Percentiles rank a stretch among this genome's conserved stretches.
Conservation (phyloP, 2,797 vertebrate species). For the Tolypeutes matacus region DNA sequence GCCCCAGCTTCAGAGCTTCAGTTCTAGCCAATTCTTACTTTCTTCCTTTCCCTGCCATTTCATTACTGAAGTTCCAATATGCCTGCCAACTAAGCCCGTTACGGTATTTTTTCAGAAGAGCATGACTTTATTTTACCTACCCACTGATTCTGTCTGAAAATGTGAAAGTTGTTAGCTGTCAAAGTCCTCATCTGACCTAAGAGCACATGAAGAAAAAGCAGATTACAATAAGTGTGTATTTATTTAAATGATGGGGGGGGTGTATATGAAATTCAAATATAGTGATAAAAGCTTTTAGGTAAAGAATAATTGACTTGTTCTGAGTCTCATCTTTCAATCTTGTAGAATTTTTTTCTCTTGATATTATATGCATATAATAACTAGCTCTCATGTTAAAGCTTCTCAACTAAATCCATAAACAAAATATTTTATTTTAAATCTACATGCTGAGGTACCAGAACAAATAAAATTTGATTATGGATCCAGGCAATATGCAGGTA, state of each 20-base stretch:
- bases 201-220: constrained; percentile 30
- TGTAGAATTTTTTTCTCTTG: neutral
- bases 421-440: constrained; percentile 6
- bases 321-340: neutral
- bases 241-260: too few species aligned
- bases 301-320: constrained; percentile 41
- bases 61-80: neutral
- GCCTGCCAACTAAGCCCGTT: constrained; percentile 1
- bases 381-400: constrained; percentile 59
- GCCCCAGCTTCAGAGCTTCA: neutral
- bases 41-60: constrained; percentile 19
- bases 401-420: constrained; percentile 34
- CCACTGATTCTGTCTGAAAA: constrained; percentile 58
- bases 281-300: constrained; percentile 3
- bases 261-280: constrained; percentile 54
- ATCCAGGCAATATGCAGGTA: constrained; percentile 31
- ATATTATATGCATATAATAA: constrained; percentile 10
- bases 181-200: constrained; percentile 3
- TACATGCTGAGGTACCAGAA: constrained; percentile 44
- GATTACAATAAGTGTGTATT: neutral
- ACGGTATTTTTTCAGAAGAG: constrained; percentile 38
- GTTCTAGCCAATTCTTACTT: neutral
- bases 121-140: constrained; percentile 37
- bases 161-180: constrained; percentile 6
- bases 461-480: constrained; percentile 51